phyloP scores from a whole-genome alignment of 1,140 invertebrate genomes.

The Pseudomyrmex sp. region DNA sequence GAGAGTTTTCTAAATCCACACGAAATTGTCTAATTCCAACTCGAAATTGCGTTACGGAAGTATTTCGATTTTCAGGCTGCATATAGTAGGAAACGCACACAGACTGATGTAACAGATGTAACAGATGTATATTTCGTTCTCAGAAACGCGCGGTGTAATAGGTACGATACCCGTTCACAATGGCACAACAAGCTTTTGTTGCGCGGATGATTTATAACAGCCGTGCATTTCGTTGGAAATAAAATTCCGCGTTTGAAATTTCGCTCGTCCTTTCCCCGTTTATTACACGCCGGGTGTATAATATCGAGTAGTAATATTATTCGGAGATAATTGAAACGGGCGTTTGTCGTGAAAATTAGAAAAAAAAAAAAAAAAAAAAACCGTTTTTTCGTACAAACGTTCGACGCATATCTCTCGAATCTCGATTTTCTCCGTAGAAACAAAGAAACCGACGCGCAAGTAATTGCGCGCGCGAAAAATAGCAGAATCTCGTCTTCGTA shows the following conservation, averaged over 20 bases:
- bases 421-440: not conserved
- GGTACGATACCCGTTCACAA: not conserved
- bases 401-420: not conserved
- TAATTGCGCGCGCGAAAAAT: not conserved
- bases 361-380: too few relatives aligned
- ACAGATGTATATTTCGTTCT: slow-evolving; percentile 5
- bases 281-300: not conserved
- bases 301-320: not conserved
- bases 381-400: not conserved
- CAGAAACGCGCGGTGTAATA: not conserved
- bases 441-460: not conserved
- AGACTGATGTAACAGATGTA: too few relatives aligned
- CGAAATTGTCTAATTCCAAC: not conserved
- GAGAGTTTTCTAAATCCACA: not conserved
- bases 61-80: slow-evolving; percentile 12
- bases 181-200: not conserved
- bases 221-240: not conserved
- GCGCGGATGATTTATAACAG: not conserved
- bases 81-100: not conserved
- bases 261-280: not conserved
- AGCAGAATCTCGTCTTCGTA: not conserved
- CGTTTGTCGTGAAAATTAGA: too few relatives aligned
- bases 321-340: too few relatives aligned
- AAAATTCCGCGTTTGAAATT: not conserved
- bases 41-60: slow-evolving; percentile 16